Base-by-base conservation (phyloP, 2,113 vertebrate genomes). In the Trogon melanurus region DNA sequence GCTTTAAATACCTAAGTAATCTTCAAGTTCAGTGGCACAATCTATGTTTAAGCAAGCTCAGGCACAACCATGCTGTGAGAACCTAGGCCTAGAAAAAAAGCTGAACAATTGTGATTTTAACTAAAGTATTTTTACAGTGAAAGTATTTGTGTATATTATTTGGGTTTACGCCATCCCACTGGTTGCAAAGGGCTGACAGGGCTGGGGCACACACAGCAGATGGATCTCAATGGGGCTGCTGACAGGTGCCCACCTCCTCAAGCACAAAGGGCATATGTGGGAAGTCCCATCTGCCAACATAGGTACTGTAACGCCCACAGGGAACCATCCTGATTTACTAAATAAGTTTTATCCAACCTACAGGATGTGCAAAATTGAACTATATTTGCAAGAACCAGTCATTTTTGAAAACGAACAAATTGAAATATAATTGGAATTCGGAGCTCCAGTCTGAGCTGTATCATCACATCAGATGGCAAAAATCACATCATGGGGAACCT, bases 231-330 rank as follows among this genome's bases (percentile, higher is more conserved):
- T 36, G 7, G 27, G 50, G 13, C 32, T 91, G 75, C 25, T 90
- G 74, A 88, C 0, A 0, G 9, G 9, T 75, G 38, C 27, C 27
- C 10, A 4, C 47, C 47, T 80, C 45, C 67, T 48, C 54, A 30
- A 69, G 47, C 51, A 62, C 36, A 70, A 56, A 85, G 56, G 74
- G 57, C 16, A 38, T 1, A 8, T 0, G 79, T 90, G 83, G 85
- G 85, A 88, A 94, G 91, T 32, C 29, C 67, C 87, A 81, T 79
- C 64, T 93, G 82, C 48, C 83, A 95, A 74, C 75, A 93, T 9
- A 97, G 95, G 88, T 92, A 94, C 38, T 2, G 1, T 36, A 66
- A 92, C 2, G 5, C 88, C 91, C 71, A 95, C 88, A 80, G 27
- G 9, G 47, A 73, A 85, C 36, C 27, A 66, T 66, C 25, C 60